phyloP scores from a whole-genome alignment of 2,797 vertebrate species.

The Pipistrellus pipistrellus region DNA sequence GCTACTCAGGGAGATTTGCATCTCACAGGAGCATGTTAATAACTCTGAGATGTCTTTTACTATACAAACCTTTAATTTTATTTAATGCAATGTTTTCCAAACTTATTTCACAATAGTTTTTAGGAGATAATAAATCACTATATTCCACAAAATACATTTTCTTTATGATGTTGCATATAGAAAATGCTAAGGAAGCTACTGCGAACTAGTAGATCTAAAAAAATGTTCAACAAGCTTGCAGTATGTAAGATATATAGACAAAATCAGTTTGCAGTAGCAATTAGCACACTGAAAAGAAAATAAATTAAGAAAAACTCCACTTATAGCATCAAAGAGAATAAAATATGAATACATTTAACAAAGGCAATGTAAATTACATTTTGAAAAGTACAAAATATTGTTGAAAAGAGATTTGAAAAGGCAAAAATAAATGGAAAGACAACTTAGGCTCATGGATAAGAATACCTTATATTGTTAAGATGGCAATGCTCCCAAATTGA shows the following conservation, averaged over 20 bases:
- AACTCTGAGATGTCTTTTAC: neutral
- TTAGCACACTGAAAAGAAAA: neutral
- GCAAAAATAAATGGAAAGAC: neutral
- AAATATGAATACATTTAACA: slow-evolving; percentile 1
- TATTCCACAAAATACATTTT: neutral
- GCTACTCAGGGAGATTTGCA: neutral
- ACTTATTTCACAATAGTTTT: neutral
- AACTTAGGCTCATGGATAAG: neutral
- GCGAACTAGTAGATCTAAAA: neutral
- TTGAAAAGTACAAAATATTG: neutral
- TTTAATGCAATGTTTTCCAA: neutral
- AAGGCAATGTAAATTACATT: neutral
- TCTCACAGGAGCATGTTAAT: neutral
- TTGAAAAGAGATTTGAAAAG: neutral
- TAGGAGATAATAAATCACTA: neutral
- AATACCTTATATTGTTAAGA: neutral
- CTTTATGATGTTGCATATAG: neutral
- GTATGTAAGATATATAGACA: neutral
- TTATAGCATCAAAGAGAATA: neutral
- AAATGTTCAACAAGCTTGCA: neutral
- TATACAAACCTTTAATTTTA: neutral
- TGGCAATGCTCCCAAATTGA: neutral
- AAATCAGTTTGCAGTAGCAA: neutral
- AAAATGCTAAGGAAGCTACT: neutral
- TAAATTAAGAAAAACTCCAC: neutral